Evolutionary conservation across 2,797 vertebrate species (phyloP).

Genomic region (Iguana delicatissima): DNA sequence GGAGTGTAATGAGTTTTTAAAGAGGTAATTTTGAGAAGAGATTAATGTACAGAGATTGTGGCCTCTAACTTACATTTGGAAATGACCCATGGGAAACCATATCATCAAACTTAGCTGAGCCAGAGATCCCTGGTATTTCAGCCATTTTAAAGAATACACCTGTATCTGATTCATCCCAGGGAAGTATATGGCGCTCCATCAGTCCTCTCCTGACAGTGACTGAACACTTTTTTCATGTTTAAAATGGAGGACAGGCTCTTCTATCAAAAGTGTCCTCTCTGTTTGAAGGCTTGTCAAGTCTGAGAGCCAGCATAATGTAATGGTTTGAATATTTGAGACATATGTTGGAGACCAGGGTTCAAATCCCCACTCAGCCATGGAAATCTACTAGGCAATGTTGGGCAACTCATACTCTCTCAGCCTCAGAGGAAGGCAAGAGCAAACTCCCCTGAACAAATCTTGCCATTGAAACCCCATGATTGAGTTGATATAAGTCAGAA

Average conservation of each 20-base stretch:
- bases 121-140: not conserved
- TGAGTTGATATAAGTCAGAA: no score
- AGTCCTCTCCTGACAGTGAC: not conserved
- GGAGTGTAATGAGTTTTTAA: conserved; percentile 38
- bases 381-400: no score
- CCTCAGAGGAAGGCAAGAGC: no score
- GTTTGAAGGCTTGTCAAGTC: not conserved
- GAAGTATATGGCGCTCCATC: not conserved
- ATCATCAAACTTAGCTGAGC: conserved; percentile 5
- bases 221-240: not conserved
- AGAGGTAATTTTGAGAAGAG: conserved; percentile 31
- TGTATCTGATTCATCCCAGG: not conserved
- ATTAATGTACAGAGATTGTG: conserved; percentile 29
- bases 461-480: no score
- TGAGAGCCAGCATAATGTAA: not conserved
- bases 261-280: not conserved
- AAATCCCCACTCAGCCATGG: no score
- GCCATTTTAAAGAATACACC: not conserved
- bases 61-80: conserved; percentile 28
- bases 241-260: not conserved
- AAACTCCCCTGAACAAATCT: no score
- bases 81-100: not conserved
- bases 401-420: no score
- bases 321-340: no score
- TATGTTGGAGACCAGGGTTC: no score